Evolutionary conservation across 2,113 vertebrate genomes (phyloP), one percentile per base, ranked within the genome.

Genomic region (Nycticebus coucang): DNA sequence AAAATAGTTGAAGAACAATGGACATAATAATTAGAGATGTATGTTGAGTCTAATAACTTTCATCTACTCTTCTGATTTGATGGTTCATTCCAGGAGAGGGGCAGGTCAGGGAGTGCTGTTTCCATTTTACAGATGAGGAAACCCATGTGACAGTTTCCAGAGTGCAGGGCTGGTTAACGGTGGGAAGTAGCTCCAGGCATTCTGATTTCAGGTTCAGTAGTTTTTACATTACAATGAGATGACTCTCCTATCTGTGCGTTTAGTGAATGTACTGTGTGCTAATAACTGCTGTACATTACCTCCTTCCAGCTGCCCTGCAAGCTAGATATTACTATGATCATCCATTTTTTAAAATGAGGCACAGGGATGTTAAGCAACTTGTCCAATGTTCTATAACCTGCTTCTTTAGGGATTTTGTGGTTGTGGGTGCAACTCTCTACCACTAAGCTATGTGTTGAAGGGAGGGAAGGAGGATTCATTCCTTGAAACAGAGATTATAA

Each of bases 221-320:
- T 2, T 22, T 87, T 37, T 18, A 7, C 35, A 19, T 15, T 0
- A 19, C 68, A 35, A n/a, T 0, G 13, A 11, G 11, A 22, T 6
- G 45, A 22, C 62, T 8, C 3, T 1, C 4, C 22, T 1, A 28
- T 3, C 83, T 74, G 21, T 9, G 13, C 0, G 30, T 55, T 78
- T 13, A n/a, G 66, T 59, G 57, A 4, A 33, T 5, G 22, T 2
- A 1, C 9, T 1, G 1, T 1, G 11, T 41, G 22, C 7, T 8
- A 12, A 7, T 1, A 33, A 33, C 75, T 33, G 22, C 3, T 5
- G 12, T 21, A 10, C 4, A 8, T 45, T 7, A 1, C 18, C 11
- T 18, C 15, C 22, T 35, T 28, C n/a, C 33, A 7, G 3, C 57
- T 81, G 66, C 68, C 60, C 80, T 85, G 59, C 9, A 24, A 30